Evolutionary conservation across 2,888 invertebrate genomes (phyloP).

Genomic region (Caenorhabditis wallacei): DNA sequence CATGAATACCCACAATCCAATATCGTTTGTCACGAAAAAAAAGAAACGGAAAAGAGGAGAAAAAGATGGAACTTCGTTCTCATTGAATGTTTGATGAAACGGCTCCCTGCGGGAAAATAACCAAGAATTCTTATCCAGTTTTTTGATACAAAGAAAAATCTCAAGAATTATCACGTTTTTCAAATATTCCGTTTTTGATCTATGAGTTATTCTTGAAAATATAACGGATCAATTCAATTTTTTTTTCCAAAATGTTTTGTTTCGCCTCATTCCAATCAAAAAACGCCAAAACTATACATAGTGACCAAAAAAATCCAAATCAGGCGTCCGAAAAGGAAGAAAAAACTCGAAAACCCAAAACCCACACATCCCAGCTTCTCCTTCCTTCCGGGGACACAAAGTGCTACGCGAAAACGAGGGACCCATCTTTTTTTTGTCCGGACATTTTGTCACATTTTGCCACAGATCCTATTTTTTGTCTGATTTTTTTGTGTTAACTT

Average conservation of each 20-base stretch:
- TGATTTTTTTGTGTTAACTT: slow-evolving; percentile 13
- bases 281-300: not conserved
- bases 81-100: slow-evolving; percentile 38
- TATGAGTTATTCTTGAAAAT: not conserved
- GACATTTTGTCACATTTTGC: slow-evolving; percentile 49
- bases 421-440: slow-evolving; percentile 25
- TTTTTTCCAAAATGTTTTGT: too few relatives aligned
- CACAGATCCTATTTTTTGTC: slow-evolving; percentile 42
- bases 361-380: slow-evolving; percentile 15
- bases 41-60: slow-evolving; percentile 21
- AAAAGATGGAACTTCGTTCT: slow-evolving; percentile 44
- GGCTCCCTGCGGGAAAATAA: slow-evolving; percentile 34
- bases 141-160: slow-evolving; percentile 17
- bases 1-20: slow-evolving; percentile 16
- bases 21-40: slow-evolving; percentile 41
- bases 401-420: slow-evolving; percentile 24
- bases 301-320: too few relatives aligned
- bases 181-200: not conserved
- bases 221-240: too few relatives aligned
- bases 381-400: slow-evolving; percentile 51
- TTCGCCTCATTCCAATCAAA: not conserved
- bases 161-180: slow-evolving; percentile 9
- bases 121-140: slow-evolving; percentile 4
- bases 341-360: slow-evolving; percentile 32
- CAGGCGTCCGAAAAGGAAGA: not conserved